These are phyloP conservation scores for Recurvirostra avosetta DNA, from an alignment of 2,113 vertebrate species.

Conservation along the genomic window DNA sequence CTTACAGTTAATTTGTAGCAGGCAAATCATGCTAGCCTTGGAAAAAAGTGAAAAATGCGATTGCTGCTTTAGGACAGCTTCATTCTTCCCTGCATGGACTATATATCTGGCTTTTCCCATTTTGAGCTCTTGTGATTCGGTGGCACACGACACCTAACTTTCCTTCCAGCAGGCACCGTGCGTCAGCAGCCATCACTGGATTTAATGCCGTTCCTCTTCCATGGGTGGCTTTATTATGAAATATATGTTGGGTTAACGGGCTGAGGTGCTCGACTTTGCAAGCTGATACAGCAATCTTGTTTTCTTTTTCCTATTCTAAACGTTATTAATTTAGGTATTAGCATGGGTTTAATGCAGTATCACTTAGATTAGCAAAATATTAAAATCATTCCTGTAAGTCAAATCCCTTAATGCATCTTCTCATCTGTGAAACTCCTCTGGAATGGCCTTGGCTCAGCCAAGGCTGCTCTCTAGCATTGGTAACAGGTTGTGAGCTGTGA, in stretches of 20 bases:
- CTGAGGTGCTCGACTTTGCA: not conserved
- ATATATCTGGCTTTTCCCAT: not conserved
- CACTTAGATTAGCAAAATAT: not conserved
- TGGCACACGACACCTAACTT: not conserved
- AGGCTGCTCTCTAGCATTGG: not conserved
- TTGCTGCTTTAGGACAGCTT: not conserved
- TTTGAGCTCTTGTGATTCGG: not conserved
- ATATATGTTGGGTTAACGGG: not conserved
- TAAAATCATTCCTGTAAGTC: not conserved
- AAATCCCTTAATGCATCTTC: slow-evolving; percentile 14
- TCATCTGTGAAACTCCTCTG: slow-evolving; percentile 32
- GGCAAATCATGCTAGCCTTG: not conserved
- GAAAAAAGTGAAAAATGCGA: not conserved
- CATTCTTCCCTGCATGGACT: not conserved
- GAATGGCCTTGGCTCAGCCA: slow-evolving; percentile 10
- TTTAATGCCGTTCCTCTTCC: not conserved
- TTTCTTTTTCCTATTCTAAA: not conserved
- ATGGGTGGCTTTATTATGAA: not conserved
- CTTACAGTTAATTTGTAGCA: not conserved
- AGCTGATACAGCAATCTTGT: not conserved
- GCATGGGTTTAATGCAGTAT: not conserved
- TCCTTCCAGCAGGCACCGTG: not conserved
- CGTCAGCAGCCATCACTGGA: not conserved
- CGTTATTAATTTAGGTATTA: slow-evolving; percentile 11
- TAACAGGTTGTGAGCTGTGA: not conserved